These are phyloP conservation scores for Lissonota sp. DNA, from an alignment of 2,888 invertebrate genomes.

Conservation along the genomic window DNA sequence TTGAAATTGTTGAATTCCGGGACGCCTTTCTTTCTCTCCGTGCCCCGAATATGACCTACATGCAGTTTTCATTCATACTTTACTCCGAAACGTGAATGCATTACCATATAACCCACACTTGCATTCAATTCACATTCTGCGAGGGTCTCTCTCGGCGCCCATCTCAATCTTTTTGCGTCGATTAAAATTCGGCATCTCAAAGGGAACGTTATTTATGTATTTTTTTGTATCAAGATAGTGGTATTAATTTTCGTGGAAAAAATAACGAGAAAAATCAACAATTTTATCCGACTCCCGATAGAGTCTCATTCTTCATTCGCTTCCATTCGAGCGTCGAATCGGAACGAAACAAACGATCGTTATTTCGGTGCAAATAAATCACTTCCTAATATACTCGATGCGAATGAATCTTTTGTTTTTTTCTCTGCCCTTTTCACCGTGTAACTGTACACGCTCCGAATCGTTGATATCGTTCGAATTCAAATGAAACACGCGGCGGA, in stretches of 20 bases:
- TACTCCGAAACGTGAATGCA: constrained; percentile 20
- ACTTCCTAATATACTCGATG: constrained; percentile 1
- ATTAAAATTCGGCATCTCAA: background rate
- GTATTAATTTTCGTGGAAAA: no score
- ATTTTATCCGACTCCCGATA: no score
- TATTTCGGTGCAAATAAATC: background rate
- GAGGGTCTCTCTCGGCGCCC: background rate
- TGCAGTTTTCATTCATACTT: constrained; percentile 58
- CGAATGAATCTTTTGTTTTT: constrained; percentile 10
- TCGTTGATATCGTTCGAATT: background rate
- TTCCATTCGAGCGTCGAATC: no score
- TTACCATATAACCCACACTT: constrained; percentile 37
- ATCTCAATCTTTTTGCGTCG: background rate
- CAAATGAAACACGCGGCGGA: background rate
- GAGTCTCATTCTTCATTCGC: no score
- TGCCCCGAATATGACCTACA: constrained; percentile 57
- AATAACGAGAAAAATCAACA: no score
- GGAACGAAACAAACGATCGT: no score
- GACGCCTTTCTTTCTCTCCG: constrained; percentile 52
- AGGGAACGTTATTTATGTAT: background rate
- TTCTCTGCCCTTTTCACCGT: background rate
- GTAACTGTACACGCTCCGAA: background rate
- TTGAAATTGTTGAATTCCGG: constrained; percentile 49
- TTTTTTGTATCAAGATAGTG: no score
- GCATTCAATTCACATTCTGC: background rate